A percentile compares a stretch with the other conserved stretches of the same genome.
phyloP scores from a whole-genome alignment of 2,797 vertebrate species.

The Mus minutoides region DNA sequence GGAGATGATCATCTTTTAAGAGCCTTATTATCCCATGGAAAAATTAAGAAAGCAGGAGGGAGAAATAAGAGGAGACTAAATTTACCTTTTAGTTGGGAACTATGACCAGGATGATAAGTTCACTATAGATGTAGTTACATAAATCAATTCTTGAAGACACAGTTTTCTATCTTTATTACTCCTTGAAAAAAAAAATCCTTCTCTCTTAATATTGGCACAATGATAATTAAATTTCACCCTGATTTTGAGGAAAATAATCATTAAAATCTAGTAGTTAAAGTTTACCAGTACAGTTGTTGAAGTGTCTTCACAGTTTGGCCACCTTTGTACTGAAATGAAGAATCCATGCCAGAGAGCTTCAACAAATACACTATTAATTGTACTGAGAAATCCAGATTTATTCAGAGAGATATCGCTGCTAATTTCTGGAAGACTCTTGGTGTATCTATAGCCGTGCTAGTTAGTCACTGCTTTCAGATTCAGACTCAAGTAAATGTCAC shows the following conservation, averaged over 20 bases:
- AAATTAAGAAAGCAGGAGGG: neutral
- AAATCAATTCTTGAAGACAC: neutral
- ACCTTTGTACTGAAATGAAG: neutral
- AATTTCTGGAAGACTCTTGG: neutral
- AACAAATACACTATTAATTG: neutral
- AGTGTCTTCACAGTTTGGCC: neutral
- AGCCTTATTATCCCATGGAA: neutral
- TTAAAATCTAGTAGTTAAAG: neutral
- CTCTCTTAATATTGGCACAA: neutral
- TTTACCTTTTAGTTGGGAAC: neutral
- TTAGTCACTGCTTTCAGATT: neutral
- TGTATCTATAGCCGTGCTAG: neutral
- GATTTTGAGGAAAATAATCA: neutral
- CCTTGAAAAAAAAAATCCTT: neutral
- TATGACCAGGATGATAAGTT: too few species aligned
- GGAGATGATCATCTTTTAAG: too few species aligned
- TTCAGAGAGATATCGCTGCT: neutral
- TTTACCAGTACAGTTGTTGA: neutral
- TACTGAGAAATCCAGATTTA: conserved; percentile 16
- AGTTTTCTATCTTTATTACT: neutral
- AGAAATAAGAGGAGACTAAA: neutral
- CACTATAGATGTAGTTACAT: neutral
- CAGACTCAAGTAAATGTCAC: neutral
- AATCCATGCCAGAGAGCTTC: neutral
- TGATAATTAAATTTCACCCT: neutral